Conservation (phyloP, 2,888 invertebrate genomes). For the Eupithecia vulgata region DNA sequence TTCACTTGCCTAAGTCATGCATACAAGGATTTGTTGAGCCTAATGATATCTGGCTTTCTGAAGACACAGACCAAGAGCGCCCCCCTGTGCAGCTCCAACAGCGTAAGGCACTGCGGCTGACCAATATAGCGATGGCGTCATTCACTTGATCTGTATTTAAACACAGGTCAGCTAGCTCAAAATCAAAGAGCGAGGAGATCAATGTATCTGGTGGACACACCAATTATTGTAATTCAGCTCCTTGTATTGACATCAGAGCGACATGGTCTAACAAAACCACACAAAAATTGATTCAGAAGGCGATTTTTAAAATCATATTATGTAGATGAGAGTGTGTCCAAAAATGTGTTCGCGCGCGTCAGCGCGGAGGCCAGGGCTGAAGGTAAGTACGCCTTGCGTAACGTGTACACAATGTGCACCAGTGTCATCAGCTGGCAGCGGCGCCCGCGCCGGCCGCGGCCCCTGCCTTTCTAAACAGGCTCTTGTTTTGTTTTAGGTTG, state of each 20-base stretch:
- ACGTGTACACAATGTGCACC: neutral
- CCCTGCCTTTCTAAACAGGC: neutral
- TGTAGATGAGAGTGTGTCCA: neutral
- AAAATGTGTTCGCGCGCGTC: neutral
- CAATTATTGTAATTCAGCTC: neutral
- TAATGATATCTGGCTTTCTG: too few species aligned
- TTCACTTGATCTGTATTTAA: neutral
- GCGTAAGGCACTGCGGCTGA: neutral
- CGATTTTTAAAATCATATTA: neutral
- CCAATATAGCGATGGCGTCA: neutral
- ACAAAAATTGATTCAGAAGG: neutral
- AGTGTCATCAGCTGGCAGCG: neutral
- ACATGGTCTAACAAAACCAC: neutral
- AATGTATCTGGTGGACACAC: too few species aligned
- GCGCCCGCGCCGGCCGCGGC: neutral
- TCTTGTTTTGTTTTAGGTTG: neutral
- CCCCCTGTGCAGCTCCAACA: too few species aligned
- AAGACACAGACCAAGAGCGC: too few species aligned
- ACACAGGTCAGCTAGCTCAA: neutral
- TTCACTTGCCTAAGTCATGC: neutral
- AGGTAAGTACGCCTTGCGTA: neutral
- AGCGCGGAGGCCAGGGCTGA: neutral
- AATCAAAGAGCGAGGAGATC: too few species aligned
- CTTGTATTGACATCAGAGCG: neutral
- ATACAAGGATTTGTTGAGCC: too few species aligned